Percentiles rank a stretch among this genome's conserved stretches.
These are phyloP conservation scores for Bagarius yarrelli DNA, from an alignment of 2,113 vertebrate genomes.

Conservation along the genomic window DNA sequence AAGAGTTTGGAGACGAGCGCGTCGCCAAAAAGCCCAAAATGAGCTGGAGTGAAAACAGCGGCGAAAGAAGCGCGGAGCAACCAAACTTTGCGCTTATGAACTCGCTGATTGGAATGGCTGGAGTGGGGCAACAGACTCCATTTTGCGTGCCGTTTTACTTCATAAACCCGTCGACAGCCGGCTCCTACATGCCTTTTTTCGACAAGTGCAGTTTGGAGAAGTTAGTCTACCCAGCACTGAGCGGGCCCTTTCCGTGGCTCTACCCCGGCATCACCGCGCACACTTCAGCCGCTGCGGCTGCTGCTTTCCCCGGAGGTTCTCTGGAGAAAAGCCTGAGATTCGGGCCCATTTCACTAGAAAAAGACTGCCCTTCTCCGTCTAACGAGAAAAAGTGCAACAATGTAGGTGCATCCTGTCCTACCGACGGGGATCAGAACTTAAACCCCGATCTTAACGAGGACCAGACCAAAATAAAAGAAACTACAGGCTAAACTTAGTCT, in stretches of 20 bases:
- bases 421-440: conserved; percentile 61
- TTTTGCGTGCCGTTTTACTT: conserved; percentile 92
- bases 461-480: conserved; percentile 55
- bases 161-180: conserved; percentile 86
- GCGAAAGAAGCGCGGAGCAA: conserved; percentile 59
- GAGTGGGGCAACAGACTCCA: conserved; percentile 79
- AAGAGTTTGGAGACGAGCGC: conserved; percentile 81
- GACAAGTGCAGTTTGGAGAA: conserved; percentile 86
- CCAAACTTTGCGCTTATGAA: conserved; percentile 79
- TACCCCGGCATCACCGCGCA: conserved; percentile 76
- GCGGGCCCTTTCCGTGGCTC: conserved; percentile 80
- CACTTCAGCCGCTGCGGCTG: conserved; percentile 60
- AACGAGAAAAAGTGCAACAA: conserved; percentile 56
- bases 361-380: conserved; percentile 55
- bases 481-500: conserved; percentile 38
- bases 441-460: conserved; percentile 57
- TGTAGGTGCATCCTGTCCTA: conserved; percentile 56
- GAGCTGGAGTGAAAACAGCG: conserved; percentile 61
- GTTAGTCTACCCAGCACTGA: conserved; percentile 78
- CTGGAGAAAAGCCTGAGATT: conserved; percentile 59
- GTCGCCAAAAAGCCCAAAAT: conserved; percentile 77
- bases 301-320: conserved; percentile 77
- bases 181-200: conserved; percentile 86
- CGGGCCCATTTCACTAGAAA: conserved; percentile 53
- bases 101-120: conserved; percentile 80